Conservation (phyloP, 2,113 vertebrate genomes). For the Prolemur simus region DNA sequence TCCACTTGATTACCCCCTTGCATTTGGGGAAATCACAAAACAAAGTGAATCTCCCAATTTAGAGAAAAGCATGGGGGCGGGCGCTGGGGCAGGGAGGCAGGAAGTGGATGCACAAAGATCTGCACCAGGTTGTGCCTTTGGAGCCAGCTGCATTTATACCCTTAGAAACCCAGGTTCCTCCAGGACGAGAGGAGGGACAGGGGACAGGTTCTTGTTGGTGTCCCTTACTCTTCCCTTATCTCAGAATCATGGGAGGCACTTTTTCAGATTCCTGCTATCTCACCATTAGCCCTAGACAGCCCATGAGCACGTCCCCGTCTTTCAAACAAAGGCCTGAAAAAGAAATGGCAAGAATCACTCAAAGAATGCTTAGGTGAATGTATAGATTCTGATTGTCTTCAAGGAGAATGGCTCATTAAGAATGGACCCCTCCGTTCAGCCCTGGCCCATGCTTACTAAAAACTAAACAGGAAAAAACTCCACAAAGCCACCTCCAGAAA, state of each 20-base stretch:
- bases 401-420: conserved; percentile 70
- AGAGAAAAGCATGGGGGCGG: background rate
- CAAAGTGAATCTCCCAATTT: background rate
- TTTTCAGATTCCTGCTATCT: conserved; percentile 39
- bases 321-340: conserved; percentile 52
- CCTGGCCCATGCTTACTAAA: conserved; percentile 76
- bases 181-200: background rate
- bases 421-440: conserved; percentile 40
- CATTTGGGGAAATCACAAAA: background rate
- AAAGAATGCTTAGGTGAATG: conserved; percentile 37
- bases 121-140: background rate
- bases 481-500: conserved; percentile 58
- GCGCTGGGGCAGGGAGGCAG: fast-evolving
- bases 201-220: background rate
- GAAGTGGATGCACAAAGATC: fast-evolving
- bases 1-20: background rate
- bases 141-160: background rate
- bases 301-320: conserved; percentile 31
- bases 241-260: background rate
- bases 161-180: background rate
- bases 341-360: conserved; percentile 54
- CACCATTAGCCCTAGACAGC: conserved; percentile 33
- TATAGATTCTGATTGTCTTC: background rate
- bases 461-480: background rate
- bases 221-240: background rate